Evolutionary conservation across 2,113 vertebrate species (phyloP), one percentile per base, ranked within the genome.

Genomic region (Rhea pennata): DNA sequence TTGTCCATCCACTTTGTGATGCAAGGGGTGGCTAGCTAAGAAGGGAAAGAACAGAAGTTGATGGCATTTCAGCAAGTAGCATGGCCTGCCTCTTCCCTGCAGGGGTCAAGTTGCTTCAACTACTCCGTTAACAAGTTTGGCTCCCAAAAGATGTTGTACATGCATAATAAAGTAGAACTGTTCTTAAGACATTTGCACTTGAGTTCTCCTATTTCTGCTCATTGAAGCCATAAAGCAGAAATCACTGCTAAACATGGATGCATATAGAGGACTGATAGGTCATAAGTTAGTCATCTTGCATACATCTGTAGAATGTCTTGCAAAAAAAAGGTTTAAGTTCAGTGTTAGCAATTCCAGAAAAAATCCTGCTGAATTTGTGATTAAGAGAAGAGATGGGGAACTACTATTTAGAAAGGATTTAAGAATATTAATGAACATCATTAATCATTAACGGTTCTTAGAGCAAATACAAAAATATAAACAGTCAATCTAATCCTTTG

Each of bases 121-220:
- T 84, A 20, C 87, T 91, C 65, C 29, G 70, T 87, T 86, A 92
- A 82, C 40, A 75, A 70, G 59, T 64, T 85, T 95, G 87, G 74
- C 94, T 94, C 62, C 59, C 29, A 66, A 56, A 87, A 66, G 54
- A 42, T 79, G 16, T 78, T 93, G 91, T 79, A 58, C 40, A 9
- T 51, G 81, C 19, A 12, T 88, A 85, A 74, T 86, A 10, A 94
- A 85, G 54, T 58, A 72, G 66, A 83, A 79, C 16, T 46, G 50
- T 90, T 95, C 81, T 89, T 93, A 77, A 90, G 81, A 29, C 20
- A 0, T 3, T 90, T 74, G 84, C 15, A 27, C 42, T 83, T 77
- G 82, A 80, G 61, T 79, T 82, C 42, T 51, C 54, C 66, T 0
- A 0, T 54, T 24, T 88, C 91, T 73, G 51, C 33, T 79, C 42